Conservation (phyloP, 2,888 invertebrate genomes). For the Tricholauxania praeusta region DNA sequence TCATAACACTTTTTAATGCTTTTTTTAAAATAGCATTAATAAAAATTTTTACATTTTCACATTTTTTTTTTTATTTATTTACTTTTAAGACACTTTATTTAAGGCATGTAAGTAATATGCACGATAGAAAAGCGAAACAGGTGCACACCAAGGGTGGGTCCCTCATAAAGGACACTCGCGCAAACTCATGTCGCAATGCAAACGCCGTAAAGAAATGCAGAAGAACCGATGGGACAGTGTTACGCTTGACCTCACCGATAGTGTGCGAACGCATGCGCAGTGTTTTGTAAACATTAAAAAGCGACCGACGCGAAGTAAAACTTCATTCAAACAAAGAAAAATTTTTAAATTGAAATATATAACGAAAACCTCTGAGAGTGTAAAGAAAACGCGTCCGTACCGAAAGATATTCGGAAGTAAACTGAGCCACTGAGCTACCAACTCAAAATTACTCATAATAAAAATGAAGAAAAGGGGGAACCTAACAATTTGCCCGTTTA, state of each 20-base stretch:
- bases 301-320: background rate
- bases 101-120: background rate
- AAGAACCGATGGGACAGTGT: background rate
- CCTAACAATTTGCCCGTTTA: conserved; percentile 24
- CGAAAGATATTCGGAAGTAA: conserved; percentile 64
- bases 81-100: background rate
- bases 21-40: no score
- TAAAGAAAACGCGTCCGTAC: conserved; percentile 58
- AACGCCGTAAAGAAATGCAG: background rate
- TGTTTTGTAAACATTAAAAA: background rate
- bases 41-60: no score
- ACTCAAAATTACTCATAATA: conserved; percentile 38
- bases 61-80: no score
- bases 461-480: conserved; percentile 30
- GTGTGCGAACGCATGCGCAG: background rate
- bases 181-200: no score
- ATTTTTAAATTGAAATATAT: no score
- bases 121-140: background rate
- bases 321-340: no score
- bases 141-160: conserved; percentile 11
- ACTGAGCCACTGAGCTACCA: conserved; percentile 53
- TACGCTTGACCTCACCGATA: background rate
- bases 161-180: background rate
- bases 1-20: no score
- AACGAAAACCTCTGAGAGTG: no score